phyloP scores from a whole-genome alignment of 1,140 invertebrate genomes.

The Drosophila baimaii region DNA sequence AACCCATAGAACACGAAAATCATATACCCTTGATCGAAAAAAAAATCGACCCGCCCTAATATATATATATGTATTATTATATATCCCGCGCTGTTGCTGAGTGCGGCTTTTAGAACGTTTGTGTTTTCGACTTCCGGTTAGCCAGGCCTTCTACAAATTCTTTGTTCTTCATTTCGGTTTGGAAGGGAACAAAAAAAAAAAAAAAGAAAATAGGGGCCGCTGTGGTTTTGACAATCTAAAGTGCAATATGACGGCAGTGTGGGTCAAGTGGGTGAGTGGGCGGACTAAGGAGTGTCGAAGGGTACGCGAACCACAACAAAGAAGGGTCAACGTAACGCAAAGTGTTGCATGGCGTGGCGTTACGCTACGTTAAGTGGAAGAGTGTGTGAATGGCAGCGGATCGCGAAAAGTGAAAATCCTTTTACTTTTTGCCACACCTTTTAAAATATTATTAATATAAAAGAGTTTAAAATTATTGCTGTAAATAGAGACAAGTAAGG shows the following conservation, averaged over 20 bases:
- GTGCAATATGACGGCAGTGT: conserved; percentile 46
- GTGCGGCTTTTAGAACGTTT: conserved; percentile 81
- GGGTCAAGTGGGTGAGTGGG: conserved; percentile 44
- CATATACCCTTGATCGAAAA: too few species aligned
- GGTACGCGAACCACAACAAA: conserved; percentile 29
- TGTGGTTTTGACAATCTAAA: conserved; percentile 70
- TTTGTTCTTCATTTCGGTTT: conserved; percentile 69
- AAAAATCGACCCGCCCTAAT: too few species aligned
- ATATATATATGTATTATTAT: conserved; percentile 16
- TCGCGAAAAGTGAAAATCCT: conserved; percentile 26
- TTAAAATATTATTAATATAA: not conserved
- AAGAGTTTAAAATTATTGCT: not conserved
- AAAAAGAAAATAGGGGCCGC: conserved; percentile 9
- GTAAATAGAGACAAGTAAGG: not conserved
- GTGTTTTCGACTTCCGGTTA: conserved; percentile 80
- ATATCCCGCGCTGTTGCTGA: conserved; percentile 58
- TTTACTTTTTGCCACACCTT: not conserved
- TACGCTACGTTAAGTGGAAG: conserved; percentile 1
- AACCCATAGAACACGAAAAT: too few species aligned
- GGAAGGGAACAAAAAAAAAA: conserved; percentile 29
- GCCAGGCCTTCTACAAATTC: conserved; percentile 68
- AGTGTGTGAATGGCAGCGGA: conserved; percentile 5
- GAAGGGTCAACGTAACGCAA: conserved; percentile 36
- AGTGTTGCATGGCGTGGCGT: conserved; percentile 10
- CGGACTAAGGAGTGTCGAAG: conserved; percentile 11